phyloP scores from a whole-genome alignment of 2,797 vertebrate species.

The Molossus molossus region DNA sequence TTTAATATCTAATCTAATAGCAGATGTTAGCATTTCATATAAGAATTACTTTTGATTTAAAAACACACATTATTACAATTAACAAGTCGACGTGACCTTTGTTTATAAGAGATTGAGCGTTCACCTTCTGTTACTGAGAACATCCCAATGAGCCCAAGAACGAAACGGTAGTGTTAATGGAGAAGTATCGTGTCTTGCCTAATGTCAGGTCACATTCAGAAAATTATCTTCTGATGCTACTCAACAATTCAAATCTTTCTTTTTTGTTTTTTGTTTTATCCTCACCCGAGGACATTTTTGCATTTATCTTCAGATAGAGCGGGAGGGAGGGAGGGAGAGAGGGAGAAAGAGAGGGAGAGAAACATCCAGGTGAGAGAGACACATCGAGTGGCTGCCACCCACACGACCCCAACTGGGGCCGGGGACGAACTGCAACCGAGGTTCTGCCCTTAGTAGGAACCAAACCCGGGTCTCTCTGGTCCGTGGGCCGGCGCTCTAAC shows the following conservation, averaged over 20 bases:
- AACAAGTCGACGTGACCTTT: background rate
- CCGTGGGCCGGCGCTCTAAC: too few relatives aligned
- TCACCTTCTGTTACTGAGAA: background rate
- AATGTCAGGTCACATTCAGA: background rate
- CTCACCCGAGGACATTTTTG: too few relatives aligned
- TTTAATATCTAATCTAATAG: background rate
- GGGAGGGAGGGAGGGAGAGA: too few relatives aligned
- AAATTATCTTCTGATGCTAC: constrained; percentile 21
- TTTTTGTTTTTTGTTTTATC: too few relatives aligned
- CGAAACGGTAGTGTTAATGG: background rate
- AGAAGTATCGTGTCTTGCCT: background rate
- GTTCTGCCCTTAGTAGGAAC: too few relatives aligned
- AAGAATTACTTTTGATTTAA: background rate
- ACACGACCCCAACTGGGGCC: too few relatives aligned
- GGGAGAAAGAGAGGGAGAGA: too few relatives aligned
- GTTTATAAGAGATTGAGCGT: background rate
- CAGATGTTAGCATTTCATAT: background rate
- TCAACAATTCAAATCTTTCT: constrained; percentile 1
- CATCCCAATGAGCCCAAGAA: background rate
- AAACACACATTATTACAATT: background rate
- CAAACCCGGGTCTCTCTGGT: too few relatives aligned
- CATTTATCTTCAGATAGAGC: too few relatives aligned
- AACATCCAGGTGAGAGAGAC: too few relatives aligned
- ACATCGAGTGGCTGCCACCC: too few relatives aligned
- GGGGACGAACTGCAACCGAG: too few relatives aligned